phyloP scores from a whole-genome alignment of 2,113 vertebrate genomes.

The Halcyon senegalensis region DNA sequence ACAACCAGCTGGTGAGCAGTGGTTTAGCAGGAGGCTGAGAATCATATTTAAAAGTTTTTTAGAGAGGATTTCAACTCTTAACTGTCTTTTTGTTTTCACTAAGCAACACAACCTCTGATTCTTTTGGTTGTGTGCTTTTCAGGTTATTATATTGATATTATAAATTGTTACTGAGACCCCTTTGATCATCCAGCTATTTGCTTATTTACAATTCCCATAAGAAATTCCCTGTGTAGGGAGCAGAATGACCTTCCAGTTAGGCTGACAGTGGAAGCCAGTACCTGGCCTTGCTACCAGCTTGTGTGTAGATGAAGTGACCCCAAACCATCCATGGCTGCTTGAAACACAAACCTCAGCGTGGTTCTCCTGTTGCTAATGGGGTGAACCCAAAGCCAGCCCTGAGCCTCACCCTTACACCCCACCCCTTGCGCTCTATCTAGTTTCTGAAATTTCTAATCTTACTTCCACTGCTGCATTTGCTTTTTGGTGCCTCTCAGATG shows the following conservation, averaged over 20 bases:
- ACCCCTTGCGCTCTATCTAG: fast-evolving
- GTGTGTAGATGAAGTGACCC: background rate
- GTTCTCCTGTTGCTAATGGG: background rate
- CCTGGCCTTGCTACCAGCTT: background rate
- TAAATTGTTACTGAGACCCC: background rate
- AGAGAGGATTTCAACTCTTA: conserved; percentile 40
- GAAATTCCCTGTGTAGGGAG: background rate
- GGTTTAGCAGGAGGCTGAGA: conserved; percentile 36
- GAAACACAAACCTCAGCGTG: background rate
- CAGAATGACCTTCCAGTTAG: background rate
- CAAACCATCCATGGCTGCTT: background rate
- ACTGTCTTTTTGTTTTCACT: conserved; percentile 34
- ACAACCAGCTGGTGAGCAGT: background rate
- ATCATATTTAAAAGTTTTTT: conserved; percentile 2
- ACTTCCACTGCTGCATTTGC: background rate
- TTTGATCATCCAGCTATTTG: background rate
- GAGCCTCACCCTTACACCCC: background rate
- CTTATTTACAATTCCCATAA: background rate
- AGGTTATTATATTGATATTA: conserved; percentile 5
- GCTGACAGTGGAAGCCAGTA: background rate
- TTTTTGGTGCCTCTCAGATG: background rate
- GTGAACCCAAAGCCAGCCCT: background rate
- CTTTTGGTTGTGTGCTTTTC: background rate
- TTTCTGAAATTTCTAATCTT: background rate
- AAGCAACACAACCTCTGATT: conserved; percentile 58